Evolutionary conservation across 2,888 invertebrate species (phyloP), one percentile per base, ranked within the genome.

Genomic region (Chrysomela aeneicollis): DNA sequence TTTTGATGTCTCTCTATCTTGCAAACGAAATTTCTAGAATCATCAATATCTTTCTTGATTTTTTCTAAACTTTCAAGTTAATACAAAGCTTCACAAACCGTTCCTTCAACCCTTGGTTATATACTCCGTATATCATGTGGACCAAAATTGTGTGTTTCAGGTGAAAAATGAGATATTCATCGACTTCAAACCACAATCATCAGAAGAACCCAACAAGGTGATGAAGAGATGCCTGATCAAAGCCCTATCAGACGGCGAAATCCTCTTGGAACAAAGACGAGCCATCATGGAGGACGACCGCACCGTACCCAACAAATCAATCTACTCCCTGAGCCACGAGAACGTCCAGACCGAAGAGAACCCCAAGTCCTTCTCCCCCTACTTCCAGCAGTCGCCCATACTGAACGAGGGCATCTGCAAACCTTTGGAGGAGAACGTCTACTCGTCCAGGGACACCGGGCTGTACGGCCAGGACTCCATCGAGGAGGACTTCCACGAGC

Each of bases 211-310:
- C n/a, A 69, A 68, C 22, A 75, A 85, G 84, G 74, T 85, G 84
- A 74, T 82, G 82, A 79, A 82, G 71, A 76, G 84, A 75, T 80
- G 79, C 2, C 82, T 92, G 64, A 89, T 90, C 65, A 93, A 93
- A 84, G 92, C 93, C 0, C 84, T 92, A 67, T 93, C 92, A 0
- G 93, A 94, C 81, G 92, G 92, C 0, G 92, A 92, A 83, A 92
- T 93, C 74, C 82, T 92, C 50, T 77, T 88, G 68, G 89, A 89
- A 69, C 80, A 82, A 74, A 80, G 87, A 68, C 87, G 86, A 63
- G 82, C 82, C 68, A 59, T 10, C 22, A 63, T 57, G n/a, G 26
- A 51, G 1, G 80, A 83, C 65, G 84, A 84, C 75, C 83, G 76
- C 32, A 80, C 77, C n/a, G 77, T 82, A 51, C 81, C 82, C 9